Percentiles rank a stretch among this genome's conserved stretches.
Conservation (phyloP, 2,797 vertebrate genomes). For the Galago senegalensis region DNA sequence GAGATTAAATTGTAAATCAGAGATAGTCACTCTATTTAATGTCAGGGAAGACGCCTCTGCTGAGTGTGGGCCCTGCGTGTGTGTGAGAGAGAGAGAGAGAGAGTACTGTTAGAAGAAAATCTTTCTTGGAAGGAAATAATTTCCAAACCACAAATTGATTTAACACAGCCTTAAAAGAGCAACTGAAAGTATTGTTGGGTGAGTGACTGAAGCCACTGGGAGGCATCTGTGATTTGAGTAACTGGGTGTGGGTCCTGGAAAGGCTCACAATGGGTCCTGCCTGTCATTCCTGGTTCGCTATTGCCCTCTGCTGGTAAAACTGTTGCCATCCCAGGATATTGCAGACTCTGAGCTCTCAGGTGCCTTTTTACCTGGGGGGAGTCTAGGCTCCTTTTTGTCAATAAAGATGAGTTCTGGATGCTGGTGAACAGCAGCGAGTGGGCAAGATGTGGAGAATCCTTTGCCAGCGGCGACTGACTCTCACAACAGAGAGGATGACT, state of each 20-base stretch:
- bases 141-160: conserved; percentile 31
- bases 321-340: conserved; percentile 35
- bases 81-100: background rate
- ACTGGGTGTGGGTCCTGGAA: background rate
- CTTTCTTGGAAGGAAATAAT: conserved; percentile 20
- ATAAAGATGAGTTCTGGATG: too few relatives aligned
- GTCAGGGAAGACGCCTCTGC: background rate
- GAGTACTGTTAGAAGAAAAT: conserved; percentile 31
- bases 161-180: conserved; percentile 36
- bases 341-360: background rate
- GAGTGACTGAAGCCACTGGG: background rate
- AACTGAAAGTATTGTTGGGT: conserved; percentile 16
- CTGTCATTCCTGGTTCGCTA: conserved; percentile 73
- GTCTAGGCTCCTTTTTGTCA: background rate
- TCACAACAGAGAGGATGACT: too few relatives aligned
- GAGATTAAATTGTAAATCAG: background rate
- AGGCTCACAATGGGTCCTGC: background rate
- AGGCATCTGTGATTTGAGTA: background rate
- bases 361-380: background rate
- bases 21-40: background rate
- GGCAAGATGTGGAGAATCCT: background rate
- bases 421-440: background rate
- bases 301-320: conserved; percentile 85
- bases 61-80: background rate
- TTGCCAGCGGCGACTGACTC: too few relatives aligned